Conservation (phyloP, 2,888 invertebrate species). For the Caenorhabditis imperialis region DNA sequence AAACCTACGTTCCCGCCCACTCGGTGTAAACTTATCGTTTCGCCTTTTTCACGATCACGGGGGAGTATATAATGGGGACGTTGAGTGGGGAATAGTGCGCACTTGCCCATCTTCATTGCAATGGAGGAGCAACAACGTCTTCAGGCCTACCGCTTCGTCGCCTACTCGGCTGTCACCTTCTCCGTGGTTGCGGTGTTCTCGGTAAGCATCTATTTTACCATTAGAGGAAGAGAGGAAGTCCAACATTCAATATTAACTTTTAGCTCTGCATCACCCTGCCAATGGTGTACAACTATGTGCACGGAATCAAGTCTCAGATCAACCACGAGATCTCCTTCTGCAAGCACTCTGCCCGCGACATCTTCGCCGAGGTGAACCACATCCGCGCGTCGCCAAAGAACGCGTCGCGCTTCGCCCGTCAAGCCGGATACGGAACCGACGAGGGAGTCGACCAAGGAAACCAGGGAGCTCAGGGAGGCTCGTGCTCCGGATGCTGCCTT, state of each 20-base stretch:
- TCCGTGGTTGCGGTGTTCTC: conserved; percentile 53
- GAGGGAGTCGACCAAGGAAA: conserved; percentile 1
- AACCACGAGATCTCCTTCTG: conserved; percentile 25
- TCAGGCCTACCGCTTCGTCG: conserved; percentile 54
- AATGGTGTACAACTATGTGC: conserved; percentile 16
- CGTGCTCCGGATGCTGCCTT: conserved; percentile 23
- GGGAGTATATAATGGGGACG: conserved; percentile 23
- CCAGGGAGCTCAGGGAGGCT: conserved; percentile 12
- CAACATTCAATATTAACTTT: too few relatives aligned
- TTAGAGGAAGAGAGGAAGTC: too few relatives aligned
- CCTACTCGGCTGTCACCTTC: conserved; percentile 55
- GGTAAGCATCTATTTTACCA: conserved; percentile 21
- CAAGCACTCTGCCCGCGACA: conserved; percentile 22
- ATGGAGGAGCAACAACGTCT: conserved; percentile 55
- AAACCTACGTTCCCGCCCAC: conserved; percentile 14
- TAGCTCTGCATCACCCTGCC: conserved; percentile 16
- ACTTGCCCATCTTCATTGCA: conserved; percentile 30
- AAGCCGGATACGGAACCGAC: conserved; percentile 5
- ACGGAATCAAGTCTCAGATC: conserved; percentile 19
- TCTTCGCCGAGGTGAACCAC: conserved; percentile 11
- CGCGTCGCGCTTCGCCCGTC: conserved; percentile 22
- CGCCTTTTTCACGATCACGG: conserved; percentile 5
- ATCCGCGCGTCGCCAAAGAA: conserved; percentile 4
- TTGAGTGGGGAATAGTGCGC: conserved; percentile 12
- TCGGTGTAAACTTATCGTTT: conserved; percentile 31